Base-by-base conservation (phyloP, 2,888 invertebrate species). In the Campoletis raptor region DNA sequence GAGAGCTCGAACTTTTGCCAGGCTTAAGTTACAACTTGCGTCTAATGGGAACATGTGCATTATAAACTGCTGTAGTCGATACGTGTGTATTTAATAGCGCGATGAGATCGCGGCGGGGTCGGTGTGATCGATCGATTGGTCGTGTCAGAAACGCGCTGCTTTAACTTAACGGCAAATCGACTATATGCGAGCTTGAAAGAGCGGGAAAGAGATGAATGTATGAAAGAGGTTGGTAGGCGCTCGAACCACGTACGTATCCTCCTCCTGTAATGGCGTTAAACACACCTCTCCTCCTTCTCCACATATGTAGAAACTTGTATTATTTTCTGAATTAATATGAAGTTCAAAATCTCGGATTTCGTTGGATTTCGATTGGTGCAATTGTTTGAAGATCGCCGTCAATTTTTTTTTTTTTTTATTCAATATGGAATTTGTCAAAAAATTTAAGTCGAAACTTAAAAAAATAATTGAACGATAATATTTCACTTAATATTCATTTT, bases 61-160 rank as follows among this genome's bases (percentile, higher is more conserved):
- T 57, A 61, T 70, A 40, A 36, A 70, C 45, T 66, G 48, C 45
- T 66, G 48, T 57, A 24, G 9, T 45, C 30, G 21, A 45, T 70
- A 69, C n/a, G 45, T 24, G 12, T 57, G 52, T 80, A 80, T 72
- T n/a, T 57, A 48, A 79, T 66, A 52, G 21, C 54, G 81, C 42
- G 81, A 85, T 67, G 66, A 48, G 81, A 85, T 85, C 73, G 78
- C 52, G 78, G 78, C 79, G 79, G 83, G 83, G 79, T 85, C 83
- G 85, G 83, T 80, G 83, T 85, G 85, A 85, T 86, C 87, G 85
- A 85, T 87, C 85, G 85, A 85, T 87, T 81, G 87, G 85, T 85
- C 83, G 85, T 87, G 85, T 76, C 85, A 81, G 80, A 66, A 78
- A 30, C 48, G 74, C 54, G 61, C 21, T 45, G 48, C 57, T 57